A percentile compares a stretch with the other conserved stretches of the same genome.
These are phyloP conservation scores for Exephanes ischioxanthus DNA, from an alignment of 2,888 invertebrate species.

Conservation along the genomic window DNA sequence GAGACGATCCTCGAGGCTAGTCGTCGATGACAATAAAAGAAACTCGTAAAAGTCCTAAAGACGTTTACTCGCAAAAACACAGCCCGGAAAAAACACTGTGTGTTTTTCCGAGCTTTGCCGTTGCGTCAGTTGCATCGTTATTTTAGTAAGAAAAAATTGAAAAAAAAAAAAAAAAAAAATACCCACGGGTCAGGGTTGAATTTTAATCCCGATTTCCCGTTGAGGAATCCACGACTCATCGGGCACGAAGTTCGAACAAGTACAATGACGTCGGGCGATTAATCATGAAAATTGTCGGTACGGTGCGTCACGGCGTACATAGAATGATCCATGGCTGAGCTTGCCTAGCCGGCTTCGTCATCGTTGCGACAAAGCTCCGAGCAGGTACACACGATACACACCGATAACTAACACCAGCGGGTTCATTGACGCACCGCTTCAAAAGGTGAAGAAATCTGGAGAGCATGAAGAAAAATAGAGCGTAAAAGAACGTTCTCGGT, in stretches of 20 bases:
- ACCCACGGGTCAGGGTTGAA: not conserved
- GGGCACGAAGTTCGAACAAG: not conserved
- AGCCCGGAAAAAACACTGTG: no score
- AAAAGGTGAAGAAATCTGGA: not conserved
- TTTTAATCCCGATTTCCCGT: not conserved
- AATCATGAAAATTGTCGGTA: conserved; percentile 26
- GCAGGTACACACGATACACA: conserved; percentile 23
- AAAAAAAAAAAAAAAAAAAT: not conserved
- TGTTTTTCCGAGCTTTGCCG: not conserved
- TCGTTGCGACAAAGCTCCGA: conserved; percentile 33
- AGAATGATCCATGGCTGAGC: conserved; percentile 11
- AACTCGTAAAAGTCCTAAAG: not conserved
- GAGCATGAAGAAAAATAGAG: not conserved
- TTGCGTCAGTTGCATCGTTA: conserved; percentile 6
- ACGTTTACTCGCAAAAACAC: not conserved
- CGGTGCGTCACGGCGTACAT: conserved; percentile 13
- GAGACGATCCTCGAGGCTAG: not conserved
- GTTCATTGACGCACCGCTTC: conserved; percentile 49
- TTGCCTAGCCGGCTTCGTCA: conserved; percentile 22
- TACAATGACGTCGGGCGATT: conserved; percentile 1
- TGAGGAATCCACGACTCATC: not conserved
- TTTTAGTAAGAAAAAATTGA: not conserved
- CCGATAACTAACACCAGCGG: conserved; percentile 36
- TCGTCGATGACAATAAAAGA: not conserved
- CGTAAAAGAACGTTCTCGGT: conserved; percentile 7